Evolutionary conservation across 2,113 vertebrate genomes (phyloP).

Genomic region (Cacatua alba): DNA sequence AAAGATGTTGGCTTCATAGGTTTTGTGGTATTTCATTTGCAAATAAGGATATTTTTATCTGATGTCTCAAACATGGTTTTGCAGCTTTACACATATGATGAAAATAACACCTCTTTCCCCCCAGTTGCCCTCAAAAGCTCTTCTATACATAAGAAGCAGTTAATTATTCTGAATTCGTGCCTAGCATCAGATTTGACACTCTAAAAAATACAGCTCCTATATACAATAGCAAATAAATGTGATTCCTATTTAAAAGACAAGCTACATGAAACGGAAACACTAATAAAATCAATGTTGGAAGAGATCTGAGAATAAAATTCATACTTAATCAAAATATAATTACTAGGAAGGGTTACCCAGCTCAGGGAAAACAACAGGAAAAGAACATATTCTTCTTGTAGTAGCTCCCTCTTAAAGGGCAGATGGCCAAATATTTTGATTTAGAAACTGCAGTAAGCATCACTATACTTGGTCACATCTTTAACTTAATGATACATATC

Average conservation of each 20-base stretch:
- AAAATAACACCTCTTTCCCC: neutral
- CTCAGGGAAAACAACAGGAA: neutral
- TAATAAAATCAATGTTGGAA: neutral
- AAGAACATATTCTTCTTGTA: neutral
- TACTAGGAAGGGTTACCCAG: neutral
- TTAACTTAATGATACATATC: neutral
- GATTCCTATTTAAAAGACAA: slow-evolving; percentile 18
- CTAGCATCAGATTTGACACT: neutral
- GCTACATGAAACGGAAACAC: neutral
- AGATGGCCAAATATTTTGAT: neutral
- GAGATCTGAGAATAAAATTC: neutral
- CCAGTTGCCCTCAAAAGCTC: neutral
- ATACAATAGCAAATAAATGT: neutral
- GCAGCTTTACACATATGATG: neutral
- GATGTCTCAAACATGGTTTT: neutral
- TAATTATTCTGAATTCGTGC: slow-evolving; percentile 20
- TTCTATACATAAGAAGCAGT: neutral
- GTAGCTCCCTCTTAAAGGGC: neutral
- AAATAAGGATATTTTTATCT: slow-evolving; percentile 27
- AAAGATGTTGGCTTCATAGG: neutral
- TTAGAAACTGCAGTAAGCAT: neutral
- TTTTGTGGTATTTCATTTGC: slow-evolving; percentile 36
- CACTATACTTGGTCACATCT: neutral
- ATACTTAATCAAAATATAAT: neutral
- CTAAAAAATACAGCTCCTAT: neutral